Conservation (phyloP, 2,113 vertebrate genomes). For the Amphiprion ocellaris region DNA sequence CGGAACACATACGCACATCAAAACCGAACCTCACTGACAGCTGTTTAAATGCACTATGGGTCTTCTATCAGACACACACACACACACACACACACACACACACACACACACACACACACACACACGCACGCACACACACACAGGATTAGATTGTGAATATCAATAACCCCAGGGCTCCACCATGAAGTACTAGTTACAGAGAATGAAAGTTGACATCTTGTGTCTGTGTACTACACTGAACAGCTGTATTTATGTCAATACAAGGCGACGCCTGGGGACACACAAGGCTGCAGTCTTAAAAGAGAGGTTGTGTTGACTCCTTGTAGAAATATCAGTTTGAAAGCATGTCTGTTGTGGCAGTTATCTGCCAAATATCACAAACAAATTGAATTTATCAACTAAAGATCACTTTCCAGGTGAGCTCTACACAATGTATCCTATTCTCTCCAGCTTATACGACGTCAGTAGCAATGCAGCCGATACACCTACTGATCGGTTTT, state of each 20-base stretch:
- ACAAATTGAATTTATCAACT: not conserved
- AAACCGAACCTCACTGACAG: slow-evolving; percentile 67
- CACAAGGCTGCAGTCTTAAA: not conserved
- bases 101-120: slow-evolving; percentile 1
- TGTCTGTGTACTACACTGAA: slow-evolving; percentile 17
- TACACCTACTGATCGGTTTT: too few relatives aligned
- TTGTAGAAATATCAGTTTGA: not conserved
- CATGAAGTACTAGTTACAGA: slow-evolving; percentile 30
- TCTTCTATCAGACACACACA: slow-evolving; percentile 28
- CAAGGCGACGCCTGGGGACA: not conserved
- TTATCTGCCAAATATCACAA: not conserved
- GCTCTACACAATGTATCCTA: not conserved
- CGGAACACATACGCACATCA: slow-evolving; percentile 59
- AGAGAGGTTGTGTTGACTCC: not conserved
- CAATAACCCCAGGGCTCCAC: slow-evolving; percentile 46
- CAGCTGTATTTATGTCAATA: slow-evolving; percentile 2
- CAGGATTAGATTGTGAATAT: slow-evolving; percentile 68
- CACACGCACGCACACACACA: slow-evolving; percentile 15
- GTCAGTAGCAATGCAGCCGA: not conserved
- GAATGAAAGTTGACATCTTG: slow-evolving; percentile 36
- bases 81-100: slow-evolving; percentile 16
- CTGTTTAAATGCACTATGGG: slow-evolving; percentile 64
- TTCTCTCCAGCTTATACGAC: not conserved
- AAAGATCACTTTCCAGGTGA: not conserved
- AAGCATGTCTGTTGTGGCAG: not conserved